Evolutionary conservation across 2,888 invertebrate genomes (phyloP), one percentile per base, ranked within the genome.

Genomic region (Lumbricus terrestris): DNA sequence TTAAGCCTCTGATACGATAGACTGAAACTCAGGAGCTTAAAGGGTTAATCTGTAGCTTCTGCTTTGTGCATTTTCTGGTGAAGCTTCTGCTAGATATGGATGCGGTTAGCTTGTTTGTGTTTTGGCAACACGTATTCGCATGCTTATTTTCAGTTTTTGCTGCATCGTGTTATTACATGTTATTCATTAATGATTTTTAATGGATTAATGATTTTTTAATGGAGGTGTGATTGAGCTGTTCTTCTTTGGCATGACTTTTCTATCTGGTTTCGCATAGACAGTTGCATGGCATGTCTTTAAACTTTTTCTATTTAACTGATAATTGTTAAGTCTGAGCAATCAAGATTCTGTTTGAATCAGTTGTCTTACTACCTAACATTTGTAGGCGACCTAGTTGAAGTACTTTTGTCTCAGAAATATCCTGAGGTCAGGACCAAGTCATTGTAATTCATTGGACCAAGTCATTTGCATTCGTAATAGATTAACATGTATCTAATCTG

Each of bases 321-420:
- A n/a, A n/a, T 69, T n/a, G n/a, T 69, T 69, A 69, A 69, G 69
- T n/a, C 69, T 69, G 69, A n/a, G 69, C n/a, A 69, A 69, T 69
- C n/a, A n/a, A n/a, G 1, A n/a, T n/a, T 69, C 69, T n/a, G n/a
- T 69, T n/a, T 69, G 69, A 11, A 8, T n/a, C 69, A n/a, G n/a
- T 69, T 29, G 69, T 69, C 69, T 69, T 29, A 69, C 29, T 69
- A n/a, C 69, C n/a, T 69, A 69, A 69, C 69, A 69, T 23, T 47
- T 47, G 47, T 47, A 47, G 23, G 47, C 20, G 47, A 23, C 69
- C 69, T n/a, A 6, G n/a, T 69, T 69, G 29, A n/a, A 29, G n/a
- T 69, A n/a, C 69, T n/a, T 69, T 29, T 8, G 8, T 8, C n/a
- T 18, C 69, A 69, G 16, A 54, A 54, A 69, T 8, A 11, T 69